A percentile compares a stretch with the other conserved stretches of the same genome.
Conservation (phyloP, 2,113 vertebrate species). For the Etheostoma cragini region DNA sequence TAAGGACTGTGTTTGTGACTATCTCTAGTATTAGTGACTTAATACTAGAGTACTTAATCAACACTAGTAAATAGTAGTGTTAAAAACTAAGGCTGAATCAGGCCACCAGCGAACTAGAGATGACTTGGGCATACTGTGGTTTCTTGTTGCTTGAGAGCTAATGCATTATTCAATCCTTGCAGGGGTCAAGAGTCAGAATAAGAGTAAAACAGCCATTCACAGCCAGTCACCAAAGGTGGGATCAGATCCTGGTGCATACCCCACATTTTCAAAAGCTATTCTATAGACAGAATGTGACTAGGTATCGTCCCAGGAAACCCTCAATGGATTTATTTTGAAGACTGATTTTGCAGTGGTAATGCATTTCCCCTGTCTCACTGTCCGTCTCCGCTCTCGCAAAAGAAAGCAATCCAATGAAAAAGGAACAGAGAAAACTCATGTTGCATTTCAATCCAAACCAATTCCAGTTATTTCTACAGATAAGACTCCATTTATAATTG, state of each 20-base stretch:
- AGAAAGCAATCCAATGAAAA: slow-evolving; percentile 40
- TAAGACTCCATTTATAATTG: slow-evolving; percentile 32
- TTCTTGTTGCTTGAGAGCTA: slow-evolving; percentile 47
- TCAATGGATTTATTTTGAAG: slow-evolving; percentile 51
- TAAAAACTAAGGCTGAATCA: slow-evolving; percentile 27
- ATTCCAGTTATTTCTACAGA: slow-evolving; percentile 24
- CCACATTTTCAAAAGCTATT: slow-evolving; percentile 51
- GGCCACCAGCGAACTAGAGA: slow-evolving; percentile 21
- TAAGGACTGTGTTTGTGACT: neutral
- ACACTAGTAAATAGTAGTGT: neutral
- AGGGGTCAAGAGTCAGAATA: slow-evolving; percentile 32
- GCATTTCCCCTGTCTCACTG: slow-evolving; percentile 30
- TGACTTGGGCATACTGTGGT: slow-evolving; percentile 38
- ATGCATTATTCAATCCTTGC: slow-evolving; percentile 69
- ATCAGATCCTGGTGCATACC: slow-evolving; percentile 44
- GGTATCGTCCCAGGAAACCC: slow-evolving; percentile 41
- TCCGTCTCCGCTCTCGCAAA: slow-evolving; percentile 15
- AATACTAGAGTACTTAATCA: too few species aligned
- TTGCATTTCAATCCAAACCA: slow-evolving; percentile 51
- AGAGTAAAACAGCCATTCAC: slow-evolving; percentile 50
- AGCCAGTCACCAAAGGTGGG: slow-evolving; percentile 52
- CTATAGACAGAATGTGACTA: slow-evolving; percentile 34
- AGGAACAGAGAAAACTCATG: slow-evolving; percentile 28
- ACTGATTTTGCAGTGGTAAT: slow-evolving; percentile 51
- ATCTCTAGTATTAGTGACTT: neutral